Base-by-base conservation (phyloP, 2,888 invertebrate species). In the Meganola albula region DNA sequence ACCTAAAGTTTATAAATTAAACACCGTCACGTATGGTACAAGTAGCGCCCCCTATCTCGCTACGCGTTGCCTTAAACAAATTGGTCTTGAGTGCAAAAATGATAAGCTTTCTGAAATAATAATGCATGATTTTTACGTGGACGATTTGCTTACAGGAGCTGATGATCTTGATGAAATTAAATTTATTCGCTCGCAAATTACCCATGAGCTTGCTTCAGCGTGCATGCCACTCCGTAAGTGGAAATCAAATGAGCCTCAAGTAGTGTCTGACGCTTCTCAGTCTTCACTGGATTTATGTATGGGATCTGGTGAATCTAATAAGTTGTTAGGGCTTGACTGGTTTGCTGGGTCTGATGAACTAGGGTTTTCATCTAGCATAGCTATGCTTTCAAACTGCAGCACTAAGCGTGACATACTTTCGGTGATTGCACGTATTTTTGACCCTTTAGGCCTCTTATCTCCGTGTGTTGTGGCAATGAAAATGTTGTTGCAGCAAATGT, bases 11-110 rank as follows among this genome's bases (percentile, higher is more conserved):
- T 48, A 31, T 31, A 11, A 36, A 10, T 23, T 57, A 10, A 56
- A 58, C 27, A 52, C 50, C 2, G 51, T 54, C 0, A 54, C 48
- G 1, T 55, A 53, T 20, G 56, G 53, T 9, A 53, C 51, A 1
- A 47, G 55, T 1, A 51, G 51, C 25, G 55, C 52, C 1, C 52
- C 51, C 1, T 58, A 37, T 32, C 36, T 55, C 4, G 50, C 51
- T 0, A 53, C 46, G 0, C 23, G 56, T 4, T 54, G 52, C 12
- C 30, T 53, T 1, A 43, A 41, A 5, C 51, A 54, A 14, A 0
- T 60, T 12, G 49, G 48, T 1, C 10, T 41, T 2, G 51, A 57
- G 0, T 44, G 46, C 25, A 10, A n/a, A n/a, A n/a, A n/a, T n/a
- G n/a, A n/a, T 1, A 32, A 27, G 12, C 24, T 51, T 1, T 9